phyloP scores from a whole-genome alignment of 1,140 invertebrate species.

The Plutomurus gul region DNA sequence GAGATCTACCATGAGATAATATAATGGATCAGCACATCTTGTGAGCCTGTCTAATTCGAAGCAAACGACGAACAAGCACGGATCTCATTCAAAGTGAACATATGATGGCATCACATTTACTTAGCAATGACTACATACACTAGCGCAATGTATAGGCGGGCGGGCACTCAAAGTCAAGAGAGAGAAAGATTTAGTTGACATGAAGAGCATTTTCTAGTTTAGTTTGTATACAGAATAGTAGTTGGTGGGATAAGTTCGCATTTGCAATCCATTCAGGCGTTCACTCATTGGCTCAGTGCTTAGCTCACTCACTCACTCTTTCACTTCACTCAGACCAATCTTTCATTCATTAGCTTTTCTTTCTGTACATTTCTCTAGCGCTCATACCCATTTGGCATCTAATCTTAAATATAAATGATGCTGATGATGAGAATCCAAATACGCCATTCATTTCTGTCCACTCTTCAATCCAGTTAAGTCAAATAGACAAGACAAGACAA shows the following conservation, averaged over 20 bases:
- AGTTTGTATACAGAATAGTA: neutral
- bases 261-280: constrained; percentile 19
- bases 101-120: neutral
- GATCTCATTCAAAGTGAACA: too few relatives aligned
- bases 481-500: constrained; percentile 18
- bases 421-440: constrained; percentile 24
- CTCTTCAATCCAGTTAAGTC: constrained; percentile 17
- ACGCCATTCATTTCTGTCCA: constrained; percentile 20
- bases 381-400: constrained; percentile 10
- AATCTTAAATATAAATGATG: constrained; percentile 22
- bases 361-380: neutral
- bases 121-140: neutral
- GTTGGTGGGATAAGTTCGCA: neutral
- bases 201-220: constrained; percentile 2
- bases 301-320: constrained; percentile 23
- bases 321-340: constrained; percentile 13
- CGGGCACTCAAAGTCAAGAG: constrained; percentile 16
- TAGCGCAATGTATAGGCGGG: neutral
- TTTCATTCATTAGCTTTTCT: constrained; percentile 18
- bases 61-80: too few relatives aligned
- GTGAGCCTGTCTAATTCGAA: neutral
- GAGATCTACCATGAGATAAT: too few relatives aligned
- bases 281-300: constrained; percentile 11
- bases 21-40: too few relatives aligned
- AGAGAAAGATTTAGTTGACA: constrained; percentile 20